Evolutionary conservation across 64 coral and sea anemone species (phyloP), one percentile per base, ranked within the genome.

Genomic region (Dendrophyllia cribrosa): DNA sequence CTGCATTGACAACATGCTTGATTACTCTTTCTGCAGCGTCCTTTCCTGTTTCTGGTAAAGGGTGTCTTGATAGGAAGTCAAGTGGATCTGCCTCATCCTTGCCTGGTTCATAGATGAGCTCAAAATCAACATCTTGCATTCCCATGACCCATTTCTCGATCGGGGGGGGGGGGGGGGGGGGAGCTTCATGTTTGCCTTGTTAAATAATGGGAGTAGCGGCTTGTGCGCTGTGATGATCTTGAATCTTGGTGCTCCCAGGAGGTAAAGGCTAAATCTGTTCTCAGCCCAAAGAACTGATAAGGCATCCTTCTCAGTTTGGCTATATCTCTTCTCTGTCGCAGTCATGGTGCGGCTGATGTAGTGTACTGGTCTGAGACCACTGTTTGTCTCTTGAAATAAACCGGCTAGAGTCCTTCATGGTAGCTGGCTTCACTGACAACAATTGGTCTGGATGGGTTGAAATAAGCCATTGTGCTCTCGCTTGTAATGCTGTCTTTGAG

Each of bases 101-200:
- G n/a, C n/a, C n/a, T n/a, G n/a, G n/a, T n/a, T n/a, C n/a, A n/a
- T n/a, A n/a, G n/a, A n/a, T 92, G 21, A 92, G 22, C 24, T 92
- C 81, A 13, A 46, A 65, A n/a, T 86, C n/a, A n/a, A n/a, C n/a
- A n/a, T n/a, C n/a, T n/a, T n/a, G n/a, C n/a, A n/a, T n/a, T n/a
- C n/a, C n/a, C 72, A 92, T 92, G 24, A 86, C 52, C 81, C 90
- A 92, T 48, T 76, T 92, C 59, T 86, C 79, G 3, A 77, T 92
- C 66, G n/a, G n/a, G n/a, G n/a, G n/a, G n/a, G n/a, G n/a, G n/a
- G n/a, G n/a, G n/a, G n/a, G 25, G 51, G 72, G 72, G 4, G 72
- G 47, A 93, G 3, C 43, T 78, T 93, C 24, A 72, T 74, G 19
- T 70, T 87, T 63, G 43, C 48, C 48, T 93, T 93, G 74, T 87